Base-by-base conservation (phyloP, 2,797 vertebrate species). In the Rhodeus uyekii region DNA sequence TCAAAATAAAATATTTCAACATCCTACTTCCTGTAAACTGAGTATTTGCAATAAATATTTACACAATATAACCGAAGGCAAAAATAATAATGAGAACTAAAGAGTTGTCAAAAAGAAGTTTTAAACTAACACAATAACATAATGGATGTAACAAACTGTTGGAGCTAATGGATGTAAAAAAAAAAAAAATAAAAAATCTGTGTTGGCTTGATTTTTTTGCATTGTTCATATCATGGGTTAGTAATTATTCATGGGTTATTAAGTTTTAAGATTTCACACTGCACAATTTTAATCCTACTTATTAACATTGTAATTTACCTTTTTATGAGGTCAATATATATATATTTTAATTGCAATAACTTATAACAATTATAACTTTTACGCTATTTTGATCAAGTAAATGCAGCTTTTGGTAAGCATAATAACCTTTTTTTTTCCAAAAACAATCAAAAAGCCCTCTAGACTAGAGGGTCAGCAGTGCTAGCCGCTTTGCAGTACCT, bases 251-350 rank as follows among this genome's bases (percentile, higher is more conserved):
- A 42, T 48, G 44, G 44, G 7, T 48, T 32, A 48, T 32, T 9
- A 32, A 71, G 27, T 71, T 71, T 71, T 3, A 48, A 48, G 46
- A 73, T 73, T 73, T 53, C 44, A 53, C 12, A 53, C 46, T 73
- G 29, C 48, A 24, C 32, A 16, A 46, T 73, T n/a, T 19, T 73
- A 55, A 73, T 53, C 13, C 12, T 7, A n/a, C 48, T 38, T 48
- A 32, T 34, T n/a, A 50, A 36, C 29, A 14, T 14, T 34, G 1
- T 50, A 24, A 74, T 74, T 74, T 24, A 2, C 13, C 53, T 55
- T 55, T 55, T 24, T 38, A 73, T 50, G 10, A 34, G 18, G 18
- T n/a, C 10, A 72, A 50, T n/a, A 32, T 13, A 14, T 0, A 6
- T 1, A 12, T 2, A 1, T n/a, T 22, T 27, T 58, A 50, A 58